Conservation (phyloP, 2,888 invertebrate genomes). For the Chironomus riparius region DNA sequence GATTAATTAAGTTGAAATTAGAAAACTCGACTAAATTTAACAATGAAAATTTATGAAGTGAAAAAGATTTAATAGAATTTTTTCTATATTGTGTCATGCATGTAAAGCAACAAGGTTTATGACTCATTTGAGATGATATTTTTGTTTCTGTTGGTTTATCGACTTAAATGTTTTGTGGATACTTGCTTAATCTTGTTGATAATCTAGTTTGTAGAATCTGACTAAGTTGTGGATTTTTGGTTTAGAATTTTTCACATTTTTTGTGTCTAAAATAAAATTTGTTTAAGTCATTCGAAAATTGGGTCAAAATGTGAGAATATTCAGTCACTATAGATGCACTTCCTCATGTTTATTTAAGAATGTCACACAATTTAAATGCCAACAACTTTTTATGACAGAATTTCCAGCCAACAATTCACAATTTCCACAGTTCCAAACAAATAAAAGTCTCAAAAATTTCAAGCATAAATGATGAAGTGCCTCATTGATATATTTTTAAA, state of each 20-base stretch:
- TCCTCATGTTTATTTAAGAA: neutral
- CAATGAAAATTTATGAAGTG: conserved; percentile 16
- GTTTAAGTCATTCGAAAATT: too few relatives aligned
- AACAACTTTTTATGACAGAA: neutral
- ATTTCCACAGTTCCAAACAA: too few relatives aligned
- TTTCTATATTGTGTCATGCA: too few relatives aligned
- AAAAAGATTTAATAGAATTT: conserved; percentile 2
- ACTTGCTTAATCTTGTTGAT: too few relatives aligned
- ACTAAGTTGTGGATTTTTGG: too few relatives aligned
- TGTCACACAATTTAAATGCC: neutral
- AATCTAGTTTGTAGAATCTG: too few relatives aligned
- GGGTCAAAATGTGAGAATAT: too few relatives aligned
- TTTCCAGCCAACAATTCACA: neutral
- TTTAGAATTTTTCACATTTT: too few relatives aligned
- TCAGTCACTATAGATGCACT: neutral
- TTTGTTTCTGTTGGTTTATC: neutral
- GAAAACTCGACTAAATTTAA: neutral
- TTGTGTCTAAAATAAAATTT: too few relatives aligned
- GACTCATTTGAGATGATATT: neutral
- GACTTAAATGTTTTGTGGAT: neutral
- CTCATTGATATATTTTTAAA: conserved; percentile 23
- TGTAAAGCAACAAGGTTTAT: too few relatives aligned
- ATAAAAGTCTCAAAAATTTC: neutral
- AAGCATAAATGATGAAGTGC: conserved; percentile 11
- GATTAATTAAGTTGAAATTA: conserved; percentile 14